These are phyloP conservation scores for Teleopsis dalmanni DNA, from an alignment of 1,140 invertebrate genomes.

Conservation along the genomic window DNA sequence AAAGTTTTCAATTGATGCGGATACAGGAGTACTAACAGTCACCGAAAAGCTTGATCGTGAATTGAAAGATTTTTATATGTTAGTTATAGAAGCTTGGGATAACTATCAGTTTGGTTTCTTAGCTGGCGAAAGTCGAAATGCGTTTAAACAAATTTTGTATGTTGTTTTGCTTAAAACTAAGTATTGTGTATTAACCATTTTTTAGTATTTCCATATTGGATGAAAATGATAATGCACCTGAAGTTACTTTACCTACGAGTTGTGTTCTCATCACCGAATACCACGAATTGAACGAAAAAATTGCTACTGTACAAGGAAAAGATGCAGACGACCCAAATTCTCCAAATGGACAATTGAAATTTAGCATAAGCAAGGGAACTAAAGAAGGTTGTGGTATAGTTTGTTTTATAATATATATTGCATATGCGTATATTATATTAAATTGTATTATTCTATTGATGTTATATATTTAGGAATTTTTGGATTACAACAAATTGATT, in stretches of 20 bases:
- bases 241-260: conserved; percentile 53
- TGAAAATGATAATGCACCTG: conserved; percentile 79
- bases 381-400: conserved; percentile 51
- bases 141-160: conserved; percentile 84
- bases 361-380: conserved; percentile 68
- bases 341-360: conserved; percentile 69
- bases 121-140: conserved; percentile 82
- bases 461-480: conserved; percentile 63
- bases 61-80: conserved; percentile 62
- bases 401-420: not conserved
- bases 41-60: conserved; percentile 78
- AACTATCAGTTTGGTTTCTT: conserved; percentile 88
- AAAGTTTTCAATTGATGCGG: conserved; percentile 77
- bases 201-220: conserved; percentile 58
- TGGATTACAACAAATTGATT: conserved; percentile 65
- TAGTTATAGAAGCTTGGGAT: conserved; percentile 89
- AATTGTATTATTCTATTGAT: not conserved
- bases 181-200: conserved; percentile 5
- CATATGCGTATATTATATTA: not conserved
- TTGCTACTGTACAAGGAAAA: conserved; percentile 64
- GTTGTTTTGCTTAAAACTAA: conserved; percentile 24
- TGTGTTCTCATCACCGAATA: conserved; percentile 82
- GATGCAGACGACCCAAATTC: conserved; percentile 75
- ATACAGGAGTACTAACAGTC: conserved; percentile 72
- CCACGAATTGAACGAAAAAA: conserved; percentile 69